These are phyloP conservation scores for Macrobrachium rosenbergii DNA, from an alignment of 1,140 invertebrate species.

Conservation along the genomic window DNA sequence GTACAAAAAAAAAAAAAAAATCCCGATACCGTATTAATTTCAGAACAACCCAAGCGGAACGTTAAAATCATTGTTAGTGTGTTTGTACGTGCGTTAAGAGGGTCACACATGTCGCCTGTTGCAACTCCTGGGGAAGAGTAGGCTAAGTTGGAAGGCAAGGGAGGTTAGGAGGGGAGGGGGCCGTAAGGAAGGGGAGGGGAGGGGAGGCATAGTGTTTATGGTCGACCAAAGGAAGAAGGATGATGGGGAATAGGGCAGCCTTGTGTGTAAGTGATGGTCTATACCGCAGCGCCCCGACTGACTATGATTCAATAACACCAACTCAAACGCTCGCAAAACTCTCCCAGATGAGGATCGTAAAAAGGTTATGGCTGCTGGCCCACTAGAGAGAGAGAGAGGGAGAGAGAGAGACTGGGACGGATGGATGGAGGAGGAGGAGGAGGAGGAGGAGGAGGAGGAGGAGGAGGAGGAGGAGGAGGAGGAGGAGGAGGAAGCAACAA, in stretches of 20 bases:
- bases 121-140: too few species aligned
- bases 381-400: background rate
- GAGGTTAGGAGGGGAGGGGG: too few species aligned
- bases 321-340: conserved; percentile 62
- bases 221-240: background rate
- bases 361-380: conserved; percentile 51
- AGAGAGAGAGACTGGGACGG: background rate
- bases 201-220: background rate
- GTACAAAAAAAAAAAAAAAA: too few species aligned
- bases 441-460: background rate
- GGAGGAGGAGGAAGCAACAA: background rate
- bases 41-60: too few species aligned
- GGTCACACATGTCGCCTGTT: too few species aligned
- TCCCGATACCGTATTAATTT: too few species aligned
- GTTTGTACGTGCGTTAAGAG: too few species aligned
- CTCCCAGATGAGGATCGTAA: conserved; percentile 58
- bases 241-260: conserved; percentile 19
- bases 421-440: background rate
- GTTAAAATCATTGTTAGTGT: too few species aligned
- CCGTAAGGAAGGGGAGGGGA: background rate
- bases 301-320: conserved; percentile 63
- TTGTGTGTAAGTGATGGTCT: conserved; percentile 56
- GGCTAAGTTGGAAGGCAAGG: too few species aligned
- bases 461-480: background rate
- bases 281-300: conserved; percentile 43